Conservation (phyloP, 2,888 invertebrate genomes). For the Thalpophila matura region DNA sequence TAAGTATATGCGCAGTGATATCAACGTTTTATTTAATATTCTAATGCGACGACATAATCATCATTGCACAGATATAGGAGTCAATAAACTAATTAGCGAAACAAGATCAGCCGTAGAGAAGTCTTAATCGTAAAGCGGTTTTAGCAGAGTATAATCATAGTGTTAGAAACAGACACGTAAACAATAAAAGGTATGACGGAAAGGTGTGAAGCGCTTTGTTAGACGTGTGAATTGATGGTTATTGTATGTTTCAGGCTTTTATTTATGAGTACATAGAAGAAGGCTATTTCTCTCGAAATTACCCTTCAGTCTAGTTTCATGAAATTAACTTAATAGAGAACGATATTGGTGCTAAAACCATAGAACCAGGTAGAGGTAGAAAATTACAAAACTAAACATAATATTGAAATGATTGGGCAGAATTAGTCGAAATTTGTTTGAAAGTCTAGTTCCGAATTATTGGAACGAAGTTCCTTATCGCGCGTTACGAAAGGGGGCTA, state of each 20-base stretch:
- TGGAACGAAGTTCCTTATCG: no score
- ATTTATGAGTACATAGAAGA: constrained; percentile 4
- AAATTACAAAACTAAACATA: not conserved
- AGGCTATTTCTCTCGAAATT: not conserved
- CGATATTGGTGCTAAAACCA: not conserved
- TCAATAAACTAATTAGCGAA: constrained; percentile 50
- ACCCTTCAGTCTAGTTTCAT: not conserved
- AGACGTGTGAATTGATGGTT: constrained; percentile 4
- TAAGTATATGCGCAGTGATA: constrained; percentile 26
- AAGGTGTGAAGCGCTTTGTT: constrained; percentile 10
- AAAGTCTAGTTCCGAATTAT: no score
- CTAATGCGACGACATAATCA: constrained; percentile 17
- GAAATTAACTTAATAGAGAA: not conserved
- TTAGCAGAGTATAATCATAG: not conserved
- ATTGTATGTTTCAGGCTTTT: constrained; percentile 3
- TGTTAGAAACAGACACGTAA: not conserved
- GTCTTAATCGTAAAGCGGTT: constrained; percentile 21
- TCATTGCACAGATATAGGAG: constrained; percentile 22
- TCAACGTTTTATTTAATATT: constrained; percentile 36
- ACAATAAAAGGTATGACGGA: not conserved
- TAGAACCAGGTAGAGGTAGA: not conserved
- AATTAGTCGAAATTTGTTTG: no score
- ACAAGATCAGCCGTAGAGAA: constrained; percentile 5
- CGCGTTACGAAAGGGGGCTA: no score
- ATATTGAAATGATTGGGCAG: no score